Percentiles rank a stretch among this genome's conserved stretches.
Conservation (phyloP, 2,797 vertebrate species). For the Schizothorax lantsangensis region DNA sequence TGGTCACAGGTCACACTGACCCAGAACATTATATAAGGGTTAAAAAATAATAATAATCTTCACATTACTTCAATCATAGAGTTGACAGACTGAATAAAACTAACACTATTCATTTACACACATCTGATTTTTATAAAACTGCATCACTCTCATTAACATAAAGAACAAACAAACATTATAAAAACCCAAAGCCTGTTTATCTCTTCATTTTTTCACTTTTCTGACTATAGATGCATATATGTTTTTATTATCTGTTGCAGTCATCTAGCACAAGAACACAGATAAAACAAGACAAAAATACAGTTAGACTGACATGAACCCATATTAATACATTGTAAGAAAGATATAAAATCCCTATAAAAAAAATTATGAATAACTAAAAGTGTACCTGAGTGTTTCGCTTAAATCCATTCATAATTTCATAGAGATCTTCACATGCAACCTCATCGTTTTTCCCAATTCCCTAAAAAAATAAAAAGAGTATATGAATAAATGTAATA, state of each 20-base stretch:
- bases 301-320: not conserved
- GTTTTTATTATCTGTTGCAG: not conserved
- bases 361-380: not conserved
- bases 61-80: not conserved
- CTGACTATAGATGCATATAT: constrained; percentile 4
- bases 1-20: not conserved
- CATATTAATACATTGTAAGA: not conserved
- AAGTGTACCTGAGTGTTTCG: not conserved
- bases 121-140: not conserved
- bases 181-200: not conserved
- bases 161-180: not conserved
- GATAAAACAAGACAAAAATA: not conserved
- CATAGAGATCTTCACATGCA: not conserved
- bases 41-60: too few relatives aligned
- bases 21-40: not conserved
- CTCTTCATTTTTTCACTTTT: not conserved
- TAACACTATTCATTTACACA: not conserved
- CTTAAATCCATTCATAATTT: not conserved
- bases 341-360: not conserved
- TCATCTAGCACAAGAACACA: not conserved
- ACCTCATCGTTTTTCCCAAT: not conserved
- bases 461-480: not conserved
- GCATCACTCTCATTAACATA: not conserved
- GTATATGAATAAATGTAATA: not conserved
- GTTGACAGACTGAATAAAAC: too few relatives aligned